phyloP scores from a whole-genome alignment of 2,113 vertebrate species.

The Elephas maximus region DNA sequence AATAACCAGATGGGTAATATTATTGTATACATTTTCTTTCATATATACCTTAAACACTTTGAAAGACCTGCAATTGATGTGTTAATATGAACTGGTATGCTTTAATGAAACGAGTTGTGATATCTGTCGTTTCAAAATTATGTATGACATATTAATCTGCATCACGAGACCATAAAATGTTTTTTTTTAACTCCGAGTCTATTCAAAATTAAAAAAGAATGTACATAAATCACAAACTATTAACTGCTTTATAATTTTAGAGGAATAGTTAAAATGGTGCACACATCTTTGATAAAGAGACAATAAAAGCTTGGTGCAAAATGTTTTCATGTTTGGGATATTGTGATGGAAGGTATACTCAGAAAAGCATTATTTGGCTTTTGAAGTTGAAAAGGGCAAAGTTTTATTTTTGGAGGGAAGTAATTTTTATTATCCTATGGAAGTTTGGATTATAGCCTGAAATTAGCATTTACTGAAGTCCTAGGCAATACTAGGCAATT shows the following conservation, averaged over 20 bases:
- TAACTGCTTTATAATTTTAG: background rate
- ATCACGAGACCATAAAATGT: background rate
- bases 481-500: background rate
- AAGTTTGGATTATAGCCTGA: background rate
- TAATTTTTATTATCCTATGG: background rate
- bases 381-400: background rate
- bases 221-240: background rate
- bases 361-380: background rate
- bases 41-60: background rate
- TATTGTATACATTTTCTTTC: background rate
- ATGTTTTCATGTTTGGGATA: background rate
- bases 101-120: background rate
- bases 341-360: background rate
- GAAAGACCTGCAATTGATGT: background rate
- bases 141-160: background rate
- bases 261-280: background rate
- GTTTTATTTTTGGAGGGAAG: background rate
- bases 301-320: background rate
- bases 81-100: background rate
- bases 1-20: background rate
- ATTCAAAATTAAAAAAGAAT: background rate
- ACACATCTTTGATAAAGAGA: background rate
- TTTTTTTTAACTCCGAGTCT: background rate
- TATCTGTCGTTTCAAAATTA: background rate
- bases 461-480: background rate